These are phyloP conservation scores for Acropternis orthonyx DNA, from an alignment of 2,797 vertebrate species.

Conservation along the genomic window DNA sequence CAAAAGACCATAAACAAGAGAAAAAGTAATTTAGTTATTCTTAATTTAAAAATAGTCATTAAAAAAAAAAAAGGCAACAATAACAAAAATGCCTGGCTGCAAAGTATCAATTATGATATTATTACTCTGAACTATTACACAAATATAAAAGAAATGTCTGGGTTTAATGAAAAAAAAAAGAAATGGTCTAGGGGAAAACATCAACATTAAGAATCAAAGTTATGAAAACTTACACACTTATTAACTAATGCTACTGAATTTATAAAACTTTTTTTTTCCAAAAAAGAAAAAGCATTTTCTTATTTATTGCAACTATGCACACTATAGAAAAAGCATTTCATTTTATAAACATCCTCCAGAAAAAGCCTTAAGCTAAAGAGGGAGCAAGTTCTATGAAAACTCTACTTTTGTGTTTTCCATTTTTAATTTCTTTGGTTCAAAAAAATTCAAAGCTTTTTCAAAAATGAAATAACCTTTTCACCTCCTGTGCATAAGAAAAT, in stretches of 20 bases:
- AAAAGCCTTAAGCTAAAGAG: neutral
- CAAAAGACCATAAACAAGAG: neutral
- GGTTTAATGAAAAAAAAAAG: neutral
- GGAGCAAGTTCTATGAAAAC: neutral
- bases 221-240: neutral
- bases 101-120: neutral
- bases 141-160: neutral
- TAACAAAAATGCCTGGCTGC: neutral
- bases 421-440: neutral
- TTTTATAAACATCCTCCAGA: neutral
- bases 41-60: neutral
- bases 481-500: neutral
- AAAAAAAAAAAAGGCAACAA: neutral
- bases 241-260: neutral
- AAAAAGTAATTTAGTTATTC: neutral
- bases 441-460: neutral
- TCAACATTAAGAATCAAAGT: neutral
- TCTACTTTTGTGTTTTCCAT: neutral
- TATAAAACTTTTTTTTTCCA: accelerated
- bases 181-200: neutral
- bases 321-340: neutral
- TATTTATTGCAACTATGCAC: neutral
- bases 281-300: neutral
- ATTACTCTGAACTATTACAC: neutral
- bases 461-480: neutral